These are phyloP conservation scores for Antedon mediterranea DNA, from an alignment of 53 echinoderm and acorn worm genomes.

Conservation along the genomic window DNA sequence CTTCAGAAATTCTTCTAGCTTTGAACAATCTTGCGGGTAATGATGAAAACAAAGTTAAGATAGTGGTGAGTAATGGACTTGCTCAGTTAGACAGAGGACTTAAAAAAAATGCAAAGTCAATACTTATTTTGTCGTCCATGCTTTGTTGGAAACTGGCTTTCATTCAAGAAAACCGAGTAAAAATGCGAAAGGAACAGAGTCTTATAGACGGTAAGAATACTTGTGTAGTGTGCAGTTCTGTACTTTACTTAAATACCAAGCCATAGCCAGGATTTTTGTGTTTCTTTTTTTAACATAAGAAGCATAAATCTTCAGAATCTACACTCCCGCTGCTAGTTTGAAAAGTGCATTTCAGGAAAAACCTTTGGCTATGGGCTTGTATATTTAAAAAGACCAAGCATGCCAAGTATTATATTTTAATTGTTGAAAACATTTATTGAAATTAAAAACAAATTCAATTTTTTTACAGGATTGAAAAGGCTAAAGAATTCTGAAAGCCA, in stretches of 20 bases:
- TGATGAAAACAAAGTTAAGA: slow-evolving; percentile 71
- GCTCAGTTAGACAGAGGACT: slow-evolving; percentile 47
- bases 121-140: slow-evolving; percentile 43
- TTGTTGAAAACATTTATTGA: too few species aligned
- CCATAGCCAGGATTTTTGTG: too few species aligned
- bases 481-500: slow-evolving; percentile 36
- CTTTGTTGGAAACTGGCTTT: slow-evolving; percentile 81
- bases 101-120: slow-evolving; percentile 26
- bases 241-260: too few species aligned
- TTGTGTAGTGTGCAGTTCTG: background rate
- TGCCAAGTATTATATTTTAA: too few species aligned
- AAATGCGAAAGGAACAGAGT: slow-evolving; percentile 37
- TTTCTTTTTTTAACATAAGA: too few species aligned
- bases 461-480: slow-evolving; percentile 30
- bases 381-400: too few species aligned
- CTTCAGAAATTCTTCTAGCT: slow-evolving; percentile 50
- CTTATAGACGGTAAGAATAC: slow-evolving; percentile 44
- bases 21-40: slow-evolving; percentile 68
- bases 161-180: slow-evolving; percentile 41
- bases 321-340: too few species aligned
- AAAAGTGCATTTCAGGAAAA: too few species aligned
- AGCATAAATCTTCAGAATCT: too few species aligned
- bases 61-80: slow-evolving; percentile 55
- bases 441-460: too few species aligned
- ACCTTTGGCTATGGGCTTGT: too few species aligned